Percentiles rank a stretch among this genome's conserved stretches.
These are phyloP conservation scores for Pseudachorutes palmiensis DNA, from an alignment of 1,140 invertebrate species.

Conservation along the genomic window DNA sequence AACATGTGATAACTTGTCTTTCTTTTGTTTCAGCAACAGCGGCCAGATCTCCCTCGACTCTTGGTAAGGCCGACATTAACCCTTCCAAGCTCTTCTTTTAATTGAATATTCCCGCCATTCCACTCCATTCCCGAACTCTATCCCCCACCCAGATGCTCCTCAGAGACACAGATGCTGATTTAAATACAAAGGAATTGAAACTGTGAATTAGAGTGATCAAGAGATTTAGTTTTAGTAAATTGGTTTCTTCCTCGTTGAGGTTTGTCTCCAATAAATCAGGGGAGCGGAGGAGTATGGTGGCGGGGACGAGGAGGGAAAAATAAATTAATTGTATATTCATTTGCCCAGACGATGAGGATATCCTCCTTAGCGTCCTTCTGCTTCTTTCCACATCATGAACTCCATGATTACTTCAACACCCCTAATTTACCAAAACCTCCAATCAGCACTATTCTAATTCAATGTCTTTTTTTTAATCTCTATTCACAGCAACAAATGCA, in stretches of 20 bases:
- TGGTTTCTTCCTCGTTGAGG: constrained; percentile 20
- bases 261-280: constrained; percentile 10
- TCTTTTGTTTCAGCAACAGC: constrained; percentile 39
- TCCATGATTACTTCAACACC: no score
- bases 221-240: constrained; percentile 15
- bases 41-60: constrained; percentile 39
- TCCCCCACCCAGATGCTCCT: no score
- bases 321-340: constrained; percentile 11
- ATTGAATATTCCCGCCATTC: no score
- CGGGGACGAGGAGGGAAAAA: background rate
- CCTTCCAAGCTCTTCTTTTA: no score
- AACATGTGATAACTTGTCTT: constrained; percentile 10
- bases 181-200: constrained; percentile 1
- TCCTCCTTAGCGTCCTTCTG: constrained; percentile 22
- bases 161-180: background rate
- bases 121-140: no score
- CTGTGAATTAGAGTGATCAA: background rate
- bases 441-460: no score
- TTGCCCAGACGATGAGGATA: constrained; percentile 26
- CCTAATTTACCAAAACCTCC: no score
- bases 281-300: no score
- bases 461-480: constrained; percentile 26
- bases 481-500: constrained; percentile 74
- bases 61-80: constrained; percentile 35
- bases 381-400: background rate